Base-by-base conservation (phyloP, 1,140 invertebrate genomes). In the Leucophenga varia region DNA sequence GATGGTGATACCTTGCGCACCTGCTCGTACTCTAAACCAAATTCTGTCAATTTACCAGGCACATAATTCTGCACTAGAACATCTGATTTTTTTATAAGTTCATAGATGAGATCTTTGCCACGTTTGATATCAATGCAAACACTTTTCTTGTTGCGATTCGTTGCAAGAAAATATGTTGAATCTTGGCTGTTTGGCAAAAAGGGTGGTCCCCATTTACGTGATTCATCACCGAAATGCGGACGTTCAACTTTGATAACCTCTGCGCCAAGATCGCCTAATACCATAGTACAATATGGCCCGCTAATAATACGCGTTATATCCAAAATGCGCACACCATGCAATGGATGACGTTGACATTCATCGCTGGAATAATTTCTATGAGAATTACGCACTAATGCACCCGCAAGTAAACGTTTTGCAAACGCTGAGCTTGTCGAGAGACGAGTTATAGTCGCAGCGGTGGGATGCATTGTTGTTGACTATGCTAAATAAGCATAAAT, bases 61-160 rank as follows among this genome's bases (percentile, higher is more conserved):
- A 98, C 78, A 77, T 89, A 98, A 78, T 98, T 98, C 74, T 98
- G 95, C 9, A 98, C 81, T 1, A 98, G 64, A 17, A 98, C 84
- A 79, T 98, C 95, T 75, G 86, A 87, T 53, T 86, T 82, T 39
- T 76, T 77, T 9, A 85, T 87, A 31, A 94, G 74, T 35, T 92
- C 80, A 54, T 85, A 80, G 10, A 97, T 77, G 18, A 97, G 77
- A 31, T 87, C 71, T 58, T 77, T 79, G 1, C 95, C 95, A 69
- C 79, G 77, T 67, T 93, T 93, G 2, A 98, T 75, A 75, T 98
- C 84, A 32, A 98, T 78, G 56, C 89, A 92, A 36, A 97, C 78
- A 73, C 94, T 97, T 73, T 93, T 92, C 76, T 99, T 99, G 74
- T 97, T 98, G 52, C 96, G 84, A 78, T 99, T 99, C 0, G 93